These are phyloP conservation scores for Polydrusus pterygomalis DNA, from an alignment of 2,888 invertebrate genomes.

Conservation along the genomic window DNA sequence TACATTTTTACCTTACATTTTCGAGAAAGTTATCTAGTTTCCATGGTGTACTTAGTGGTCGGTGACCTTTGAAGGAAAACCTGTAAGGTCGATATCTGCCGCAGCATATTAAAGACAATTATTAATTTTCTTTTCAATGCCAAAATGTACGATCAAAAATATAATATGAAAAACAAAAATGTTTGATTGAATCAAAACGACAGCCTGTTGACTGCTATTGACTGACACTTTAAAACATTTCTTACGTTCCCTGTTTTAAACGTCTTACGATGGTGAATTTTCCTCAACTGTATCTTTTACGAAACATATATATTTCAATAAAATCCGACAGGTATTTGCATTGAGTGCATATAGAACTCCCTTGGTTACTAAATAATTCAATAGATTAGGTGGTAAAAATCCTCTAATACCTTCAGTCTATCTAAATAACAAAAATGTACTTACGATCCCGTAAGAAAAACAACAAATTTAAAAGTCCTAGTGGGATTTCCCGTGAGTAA, in stretches of 20 bases:
- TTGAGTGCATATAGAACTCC: slow-evolving; percentile 9
- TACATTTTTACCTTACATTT: too few relatives aligned
- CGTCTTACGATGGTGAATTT: background rate
- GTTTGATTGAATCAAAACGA: too few relatives aligned
- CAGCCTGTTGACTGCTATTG: background rate
- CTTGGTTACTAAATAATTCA: slow-evolving; percentile 14
- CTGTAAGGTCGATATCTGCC: too few relatives aligned
- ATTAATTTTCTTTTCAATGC: too few relatives aligned
- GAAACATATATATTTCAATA: background rate
- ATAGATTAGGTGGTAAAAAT: slow-evolving; percentile 17
- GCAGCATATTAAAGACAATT: too few relatives aligned
- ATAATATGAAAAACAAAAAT: too few relatives aligned
- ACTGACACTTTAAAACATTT: background rate
- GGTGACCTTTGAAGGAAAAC: too few relatives aligned
- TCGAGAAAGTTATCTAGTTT: too few relatives aligned
- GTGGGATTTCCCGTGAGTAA: background rate
- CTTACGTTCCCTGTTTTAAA: background rate
- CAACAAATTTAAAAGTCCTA: background rate
- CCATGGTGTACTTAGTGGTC: too few relatives aligned
- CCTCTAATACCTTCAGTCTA: background rate
- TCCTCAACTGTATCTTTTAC: background rate
- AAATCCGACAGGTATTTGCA: slow-evolving; percentile 10
- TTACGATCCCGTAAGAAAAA: background rate
- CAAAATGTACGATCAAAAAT: too few relatives aligned
- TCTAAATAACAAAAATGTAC: slow-evolving; percentile 1